These are phyloP conservation scores for Carollia perspicillata DNA, from an alignment of 2,113 vertebrate genomes.

Conservation along the genomic window DNA sequence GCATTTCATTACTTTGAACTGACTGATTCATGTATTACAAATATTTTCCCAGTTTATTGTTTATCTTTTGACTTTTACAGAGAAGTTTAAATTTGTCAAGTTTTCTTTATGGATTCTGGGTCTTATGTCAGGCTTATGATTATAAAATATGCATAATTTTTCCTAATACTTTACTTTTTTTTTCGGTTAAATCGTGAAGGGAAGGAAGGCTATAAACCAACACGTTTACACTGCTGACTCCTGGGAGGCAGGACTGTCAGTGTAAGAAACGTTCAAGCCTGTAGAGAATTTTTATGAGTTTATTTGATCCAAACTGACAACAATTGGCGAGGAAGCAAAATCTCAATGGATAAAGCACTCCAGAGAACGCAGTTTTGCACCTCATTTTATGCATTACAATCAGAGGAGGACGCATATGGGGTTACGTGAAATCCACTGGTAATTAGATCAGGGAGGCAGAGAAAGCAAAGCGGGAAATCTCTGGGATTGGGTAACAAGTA, in stretches of 20 bases:
- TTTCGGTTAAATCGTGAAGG: background rate
- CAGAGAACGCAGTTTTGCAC: background rate
- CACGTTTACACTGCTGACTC: background rate
- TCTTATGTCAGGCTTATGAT: background rate
- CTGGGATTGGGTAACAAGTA: background rate
- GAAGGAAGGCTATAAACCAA: background rate
- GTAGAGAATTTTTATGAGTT: background rate
- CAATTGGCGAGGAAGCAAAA: background rate
- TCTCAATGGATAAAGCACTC: background rate
- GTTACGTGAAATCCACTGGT: background rate
- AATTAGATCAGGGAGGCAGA: background rate
- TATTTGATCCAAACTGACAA: background rate
- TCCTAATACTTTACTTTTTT: background rate
- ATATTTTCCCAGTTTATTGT: background rate
- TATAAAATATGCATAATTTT: background rate
- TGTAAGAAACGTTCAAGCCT: background rate
- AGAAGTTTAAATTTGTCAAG: background rate
- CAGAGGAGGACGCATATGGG: background rate
- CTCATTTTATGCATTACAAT: background rate
- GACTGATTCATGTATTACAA: background rate
- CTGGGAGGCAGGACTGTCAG: background rate
- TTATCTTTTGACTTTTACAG: background rate
- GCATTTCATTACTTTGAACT: background rate
- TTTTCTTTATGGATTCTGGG: background rate
- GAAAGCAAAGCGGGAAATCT: background rate